Conservation (phyloP, 2,888 invertebrate genomes). For the Metellina segmentata region DNA sequence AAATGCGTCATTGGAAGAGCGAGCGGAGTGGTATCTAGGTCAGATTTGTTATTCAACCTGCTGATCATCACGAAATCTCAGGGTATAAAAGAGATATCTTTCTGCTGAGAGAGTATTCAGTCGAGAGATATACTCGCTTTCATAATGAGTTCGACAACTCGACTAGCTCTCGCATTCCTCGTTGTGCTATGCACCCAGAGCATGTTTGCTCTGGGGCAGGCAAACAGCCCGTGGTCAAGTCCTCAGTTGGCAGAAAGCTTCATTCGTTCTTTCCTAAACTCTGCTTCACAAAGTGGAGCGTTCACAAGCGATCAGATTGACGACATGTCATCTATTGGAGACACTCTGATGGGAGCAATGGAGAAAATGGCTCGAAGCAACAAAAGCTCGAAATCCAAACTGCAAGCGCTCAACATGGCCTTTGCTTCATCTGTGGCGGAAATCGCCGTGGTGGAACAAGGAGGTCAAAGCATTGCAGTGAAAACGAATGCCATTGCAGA, state of each 20-base stretch:
- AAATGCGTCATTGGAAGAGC: not conserved
- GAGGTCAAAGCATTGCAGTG: not conserved
- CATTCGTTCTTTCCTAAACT: not conserved
- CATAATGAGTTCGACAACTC: not conserved
- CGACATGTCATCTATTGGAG: slow-evolving; percentile 37
- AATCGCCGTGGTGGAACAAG: slow-evolving; percentile 23
- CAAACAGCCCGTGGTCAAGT: slow-evolving; percentile 25
- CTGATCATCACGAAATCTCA: not conserved
- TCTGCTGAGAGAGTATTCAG: not conserved
- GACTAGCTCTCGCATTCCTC: not conserved
- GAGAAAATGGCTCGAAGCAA: slow-evolving; percentile 12
- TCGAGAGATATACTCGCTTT: not conserved
- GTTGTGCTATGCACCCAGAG: not conserved
- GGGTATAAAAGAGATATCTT: not conserved
- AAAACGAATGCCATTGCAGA: slow-evolving; percentile 19
- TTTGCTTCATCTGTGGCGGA: slow-evolving; percentile 59
- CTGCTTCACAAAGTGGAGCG: not conserved
- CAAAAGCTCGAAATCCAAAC: slow-evolving; percentile 1
- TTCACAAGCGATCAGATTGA: slow-evolving; percentile 21
- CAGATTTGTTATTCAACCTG: not conserved
- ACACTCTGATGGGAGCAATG: slow-evolving; percentile 4
- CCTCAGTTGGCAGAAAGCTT: not conserved
- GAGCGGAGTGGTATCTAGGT: not conserved
- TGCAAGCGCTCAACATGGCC: slow-evolving; percentile 52
- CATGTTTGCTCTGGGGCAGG: not conserved